Evolutionary conservation across 2,888 invertebrate species (phyloP).

Genomic region (Heliconius sara): DNA sequence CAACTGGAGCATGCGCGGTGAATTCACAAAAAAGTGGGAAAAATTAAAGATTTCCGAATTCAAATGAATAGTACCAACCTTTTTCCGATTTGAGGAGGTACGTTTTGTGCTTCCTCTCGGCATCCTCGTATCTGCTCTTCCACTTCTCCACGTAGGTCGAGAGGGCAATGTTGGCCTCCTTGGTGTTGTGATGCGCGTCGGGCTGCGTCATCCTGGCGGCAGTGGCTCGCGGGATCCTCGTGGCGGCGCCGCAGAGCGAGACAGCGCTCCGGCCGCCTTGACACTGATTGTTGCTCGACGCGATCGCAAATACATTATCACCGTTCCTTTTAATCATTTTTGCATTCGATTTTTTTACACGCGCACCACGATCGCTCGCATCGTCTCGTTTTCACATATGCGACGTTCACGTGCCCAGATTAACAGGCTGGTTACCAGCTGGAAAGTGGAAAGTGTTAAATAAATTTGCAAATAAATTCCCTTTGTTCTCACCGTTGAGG

Average conservation of each 20-base stretch:
- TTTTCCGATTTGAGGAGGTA: conserved; percentile 88
- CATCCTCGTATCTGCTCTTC: conserved; percentile 88
- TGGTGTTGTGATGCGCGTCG: conserved; percentile 78
- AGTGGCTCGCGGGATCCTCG: conserved; percentile 81
- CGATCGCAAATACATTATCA: conserved; percentile 83
- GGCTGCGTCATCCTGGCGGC: conserved; percentile 80
- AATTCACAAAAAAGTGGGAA: conserved; percentile 52
- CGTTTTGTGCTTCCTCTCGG: conserved; percentile 87
- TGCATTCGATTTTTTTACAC: conserved; percentile 77
- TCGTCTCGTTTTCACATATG: conserved; percentile 74
- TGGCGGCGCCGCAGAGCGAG: conserved; percentile 76
- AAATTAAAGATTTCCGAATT: conserved; percentile 52
- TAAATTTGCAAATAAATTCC: conserved; percentile 63
- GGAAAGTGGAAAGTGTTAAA: conserved; percentile 65
- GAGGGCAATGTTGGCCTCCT: conserved; percentile 78
- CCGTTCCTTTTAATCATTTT: conserved; percentile 84
- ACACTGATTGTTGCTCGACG: conserved; percentile 81
- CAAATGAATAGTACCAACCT: conserved; percentile 80
- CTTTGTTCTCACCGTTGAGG: conserved; percentile 79
- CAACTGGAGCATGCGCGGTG: conserved; percentile 74
- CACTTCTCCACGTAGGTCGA: conserved; percentile 84
- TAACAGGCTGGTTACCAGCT: conserved; percentile 79
- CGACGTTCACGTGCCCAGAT: conserved; percentile 70
- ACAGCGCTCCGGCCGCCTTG: conserved; percentile 76
- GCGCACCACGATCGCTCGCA: conserved; percentile 73